Evolutionary conservation across 1,140 invertebrate genomes (phyloP).

Genomic region (Calephelis virginiensis): DNA sequence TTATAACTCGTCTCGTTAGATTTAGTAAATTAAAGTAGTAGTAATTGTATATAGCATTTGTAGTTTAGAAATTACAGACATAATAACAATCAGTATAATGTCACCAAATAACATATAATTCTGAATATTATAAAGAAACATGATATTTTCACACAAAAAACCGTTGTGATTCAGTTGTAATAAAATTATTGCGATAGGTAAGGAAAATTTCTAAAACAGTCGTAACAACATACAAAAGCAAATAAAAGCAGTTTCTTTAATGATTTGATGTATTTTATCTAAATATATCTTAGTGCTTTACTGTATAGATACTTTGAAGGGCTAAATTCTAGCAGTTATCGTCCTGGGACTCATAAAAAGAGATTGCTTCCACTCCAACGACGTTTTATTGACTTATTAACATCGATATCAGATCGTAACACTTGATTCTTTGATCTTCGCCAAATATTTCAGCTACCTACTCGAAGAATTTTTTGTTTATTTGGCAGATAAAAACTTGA

Average conservation of each 20-base stretch:
- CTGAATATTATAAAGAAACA: too few species aligned
- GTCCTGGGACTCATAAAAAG: conserved; percentile 72
- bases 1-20: too few species aligned
- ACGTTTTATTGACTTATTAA: conserved; percentile 77
- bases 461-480: conserved; percentile 33
- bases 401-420: conserved; percentile 75
- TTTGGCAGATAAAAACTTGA: conserved; percentile 15
- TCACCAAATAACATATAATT: too few species aligned
- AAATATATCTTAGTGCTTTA: conserved; percentile 11
- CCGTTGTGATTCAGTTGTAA: too few species aligned
- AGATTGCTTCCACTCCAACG: conserved; percentile 72
- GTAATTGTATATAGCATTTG: too few species aligned
- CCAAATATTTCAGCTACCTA: conserved; percentile 53
- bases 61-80: too few species aligned
- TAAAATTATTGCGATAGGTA: too few species aligned
- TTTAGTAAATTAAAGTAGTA: too few species aligned
- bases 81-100: too few species aligned
- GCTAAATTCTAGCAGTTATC: conserved; percentile 63
- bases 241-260: conserved; percentile 12
- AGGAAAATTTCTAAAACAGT: neutral
- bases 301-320: conserved; percentile 49
- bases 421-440: conserved; percentile 72
- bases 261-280: conserved; percentile 14
- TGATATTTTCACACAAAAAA: too few species aligned
- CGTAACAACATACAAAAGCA: conserved; percentile 1